Evolutionary conservation across 2,888 invertebrate genomes (phyloP).

Genomic region (Fragum fragum): DNA sequence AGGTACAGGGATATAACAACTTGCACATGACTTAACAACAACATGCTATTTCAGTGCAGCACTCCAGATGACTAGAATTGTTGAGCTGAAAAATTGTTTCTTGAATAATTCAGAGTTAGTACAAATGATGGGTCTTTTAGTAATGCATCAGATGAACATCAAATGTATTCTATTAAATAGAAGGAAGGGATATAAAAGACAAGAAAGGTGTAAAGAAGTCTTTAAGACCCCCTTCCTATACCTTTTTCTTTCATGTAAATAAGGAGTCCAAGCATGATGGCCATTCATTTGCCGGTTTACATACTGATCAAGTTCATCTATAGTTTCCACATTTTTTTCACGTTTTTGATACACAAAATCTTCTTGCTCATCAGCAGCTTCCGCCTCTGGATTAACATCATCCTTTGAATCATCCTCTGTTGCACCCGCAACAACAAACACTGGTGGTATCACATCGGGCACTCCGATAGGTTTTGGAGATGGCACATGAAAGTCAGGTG

Average conservation of each 20-base stretch:
- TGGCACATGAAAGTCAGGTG: neutral
- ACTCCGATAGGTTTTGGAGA: conserved; percentile 30
- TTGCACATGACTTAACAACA: too few species aligned
- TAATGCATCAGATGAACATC: neutral
- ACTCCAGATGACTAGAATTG: too few species aligned
- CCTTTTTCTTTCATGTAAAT: conserved; percentile 62
- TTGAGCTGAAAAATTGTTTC: too few species aligned
- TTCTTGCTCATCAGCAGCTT: conserved; percentile 1
- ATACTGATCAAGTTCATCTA: conserved; percentile 29
- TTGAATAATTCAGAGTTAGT: too few species aligned
- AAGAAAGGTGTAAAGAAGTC: too few species aligned
- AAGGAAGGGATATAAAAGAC: too few species aligned
- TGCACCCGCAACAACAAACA: neutral
- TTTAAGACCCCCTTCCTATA: conserved; percentile 10
- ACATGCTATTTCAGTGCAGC: too few species aligned
- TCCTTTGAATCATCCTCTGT: neutral
- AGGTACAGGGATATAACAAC: too few species aligned
- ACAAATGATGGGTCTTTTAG: too few species aligned
- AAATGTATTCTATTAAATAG: neutral
- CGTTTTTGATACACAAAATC: conserved; percentile 29
- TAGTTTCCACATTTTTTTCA: conserved; percentile 33
- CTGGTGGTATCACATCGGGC: conserved; percentile 20
- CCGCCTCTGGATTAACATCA: neutral
- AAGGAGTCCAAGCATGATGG: conserved; percentile 57
- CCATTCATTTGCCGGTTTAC: conserved; percentile 27